Base-by-base conservation (phyloP, 1,140 invertebrate species). In the Temnothorax curvispinosus region DNA sequence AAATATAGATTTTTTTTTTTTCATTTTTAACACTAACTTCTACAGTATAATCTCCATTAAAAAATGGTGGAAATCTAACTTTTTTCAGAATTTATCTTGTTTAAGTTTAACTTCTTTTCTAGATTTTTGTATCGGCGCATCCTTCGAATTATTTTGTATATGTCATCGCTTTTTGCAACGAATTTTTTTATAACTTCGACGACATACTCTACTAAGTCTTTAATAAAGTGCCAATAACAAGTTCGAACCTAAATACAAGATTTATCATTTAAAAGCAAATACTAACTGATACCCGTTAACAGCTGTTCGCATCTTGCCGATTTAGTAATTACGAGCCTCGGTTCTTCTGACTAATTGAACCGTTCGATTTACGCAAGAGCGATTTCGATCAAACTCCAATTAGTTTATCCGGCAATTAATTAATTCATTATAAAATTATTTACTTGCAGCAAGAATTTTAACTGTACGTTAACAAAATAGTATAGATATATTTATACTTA, bases 231-330 rank as follows among this genome's bases (percentile, higher is more conserved):
- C 27, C 71, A 52, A 56, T 38, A n/a, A 74, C 32, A 56, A 54
- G 15, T 15, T 54, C 18, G 32, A 54, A 72, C 4, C 4, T 72
- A 54, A 35, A 71, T 4, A 18, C 5, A 54, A 72, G 18, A n/a
- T 35, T 72, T n/a, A n/a, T 71, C 15, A 27, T 58, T 75, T 44
- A 58, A 75, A 76, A 27, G 60, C 27, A 15, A 62, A 13, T 60
- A 32, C n/a, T 62, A 27, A 27, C 27, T 0, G 56, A 60, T 62
- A 18, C 2, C 32, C 35, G 13, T 7, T 7, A 62, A 6, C 2
- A 15, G 60, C 15, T 8, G 2, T 7, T 64, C 7, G 2, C 15
- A 64, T 35, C 1, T 38, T 35, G 15, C 2, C 3, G 6, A 35
- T 64, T 35, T 62, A 27, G 15, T 62, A 32, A 60, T 11, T 62